phyloP scores from a whole-genome alignment of 2,888 invertebrate species.

The Cephonodes hylas region DNA sequence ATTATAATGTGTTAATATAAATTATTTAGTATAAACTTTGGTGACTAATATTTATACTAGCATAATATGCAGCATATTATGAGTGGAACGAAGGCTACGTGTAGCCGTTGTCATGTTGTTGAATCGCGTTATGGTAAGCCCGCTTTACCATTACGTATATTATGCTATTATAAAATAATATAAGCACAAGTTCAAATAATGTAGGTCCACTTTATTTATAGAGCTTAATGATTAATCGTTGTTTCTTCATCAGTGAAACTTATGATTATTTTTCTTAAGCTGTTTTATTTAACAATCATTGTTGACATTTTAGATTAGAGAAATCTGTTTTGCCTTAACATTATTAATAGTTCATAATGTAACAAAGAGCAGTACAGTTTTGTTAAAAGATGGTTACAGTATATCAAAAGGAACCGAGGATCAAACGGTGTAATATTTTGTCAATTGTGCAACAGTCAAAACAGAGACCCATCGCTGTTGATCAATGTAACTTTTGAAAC shows the following conservation, averaged over 20 bases:
- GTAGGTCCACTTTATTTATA: conserved; percentile 78
- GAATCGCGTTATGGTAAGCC: background rate
- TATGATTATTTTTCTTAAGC: conserved; percentile 63
- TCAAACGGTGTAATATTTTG: conserved; percentile 70
- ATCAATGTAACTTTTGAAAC: conserved; percentile 84
- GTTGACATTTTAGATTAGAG: conserved; percentile 79
- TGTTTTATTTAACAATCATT: conserved; percentile 79
- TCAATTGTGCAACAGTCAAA: conserved; percentile 73
- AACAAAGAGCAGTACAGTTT: conserved; percentile 74
- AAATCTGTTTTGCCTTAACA: conserved; percentile 80
- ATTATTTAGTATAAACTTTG: conserved; percentile 73
- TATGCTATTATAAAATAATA: conserved; percentile 64
- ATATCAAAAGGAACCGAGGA: conserved; percentile 62
- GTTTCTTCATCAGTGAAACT: conserved; percentile 54
- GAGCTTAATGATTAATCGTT: conserved; percentile 54
- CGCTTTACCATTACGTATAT: conserved; percentile 40
- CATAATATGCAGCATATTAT: conserved; percentile 45
- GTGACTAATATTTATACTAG: conserved; percentile 61
- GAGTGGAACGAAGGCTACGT: background rate
- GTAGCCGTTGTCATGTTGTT: background rate
- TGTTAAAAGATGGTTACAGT: conserved; percentile 67
- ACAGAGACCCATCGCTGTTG: conserved; percentile 78
- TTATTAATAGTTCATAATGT: conserved; percentile 75
- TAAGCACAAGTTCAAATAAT: conserved; percentile 79
- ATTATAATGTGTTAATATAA: conserved; percentile 76